A percentile compares a stretch with the other conserved stretches of the same genome.
Conservation (phyloP, 2,888 invertebrate species). For the Drosophila siamana region DNA sequence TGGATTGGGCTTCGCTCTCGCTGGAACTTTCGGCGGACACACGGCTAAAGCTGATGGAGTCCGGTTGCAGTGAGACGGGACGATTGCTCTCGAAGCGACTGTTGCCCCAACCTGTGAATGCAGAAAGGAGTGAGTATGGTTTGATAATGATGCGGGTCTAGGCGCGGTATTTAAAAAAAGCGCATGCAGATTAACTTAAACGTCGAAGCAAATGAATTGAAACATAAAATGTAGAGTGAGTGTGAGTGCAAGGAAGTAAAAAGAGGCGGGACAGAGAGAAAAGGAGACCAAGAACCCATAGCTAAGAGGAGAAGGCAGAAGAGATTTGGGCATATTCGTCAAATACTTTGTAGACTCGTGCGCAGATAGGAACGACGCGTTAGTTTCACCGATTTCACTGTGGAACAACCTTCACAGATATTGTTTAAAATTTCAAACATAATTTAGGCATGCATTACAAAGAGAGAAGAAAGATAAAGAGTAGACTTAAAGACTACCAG, state of each 20-base stretch:
- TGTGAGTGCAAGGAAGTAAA: conserved; percentile 28
- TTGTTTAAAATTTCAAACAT: conserved; percentile 8
- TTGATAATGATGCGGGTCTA: not conserved
- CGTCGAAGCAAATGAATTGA: conserved; percentile 25
- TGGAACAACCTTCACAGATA: conserved; percentile 61
- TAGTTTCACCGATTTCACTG: conserved; percentile 78
- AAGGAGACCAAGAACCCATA: not conserved
- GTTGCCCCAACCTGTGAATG: conserved; percentile 84
- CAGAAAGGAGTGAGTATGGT: conserved; percentile 13
- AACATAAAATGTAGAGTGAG: conserved; percentile 35
- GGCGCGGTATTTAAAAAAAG: conserved; percentile 5
- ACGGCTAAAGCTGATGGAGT: conserved; percentile 82
- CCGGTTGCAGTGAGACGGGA: conserved; percentile 84
- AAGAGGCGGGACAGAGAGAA: not conserved
- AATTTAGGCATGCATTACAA: conserved; percentile 63
- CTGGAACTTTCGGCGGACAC: conserved; percentile 85
- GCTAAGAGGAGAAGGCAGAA: not conserved
- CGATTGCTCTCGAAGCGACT: conserved; percentile 83
- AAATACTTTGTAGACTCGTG: conserved; percentile 84
- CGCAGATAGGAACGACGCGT: conserved; percentile 83
- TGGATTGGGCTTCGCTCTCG: conserved; percentile 85
- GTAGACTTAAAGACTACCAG: conserved; percentile 12
- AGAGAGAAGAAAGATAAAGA: conserved; percentile 15
- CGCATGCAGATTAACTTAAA: conserved; percentile 58
- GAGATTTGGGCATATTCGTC: conserved; percentile 9